Base-by-base conservation (phyloP, 2,797 vertebrate species). In the Nothura maculosa region DNA sequence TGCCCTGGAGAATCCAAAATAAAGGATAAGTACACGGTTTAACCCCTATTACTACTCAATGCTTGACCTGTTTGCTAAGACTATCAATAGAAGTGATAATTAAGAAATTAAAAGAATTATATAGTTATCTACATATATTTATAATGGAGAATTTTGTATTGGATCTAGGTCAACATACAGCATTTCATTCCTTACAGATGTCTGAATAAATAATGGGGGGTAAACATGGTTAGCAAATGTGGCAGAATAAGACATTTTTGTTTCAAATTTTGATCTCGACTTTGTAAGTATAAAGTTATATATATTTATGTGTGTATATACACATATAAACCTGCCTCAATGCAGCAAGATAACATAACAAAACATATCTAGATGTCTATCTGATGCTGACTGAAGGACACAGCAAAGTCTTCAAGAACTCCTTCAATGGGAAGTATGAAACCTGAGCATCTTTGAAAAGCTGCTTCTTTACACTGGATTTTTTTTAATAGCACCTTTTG, bases 261-360 rank as follows among this genome's bases (percentile, higher is more conserved):
- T 18, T 73, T 54, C 14, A 69, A 34, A 69, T 38, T 69, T 68
- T 69, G 10, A 81, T 62, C 24, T 85, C 12, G 3, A 45, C 22
- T 78, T 81, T 32, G 32, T 1, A 2, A 18, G 52, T 18, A 19
- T 30, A 54, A 30, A 30, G 28, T 54, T 54, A 54, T 18, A 30
- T 30, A 54, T 48, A 25, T 48, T 48, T 30, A 52, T 17, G 28
- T 52, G 50, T 30, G 8, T 54, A 30, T 54, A 54, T 54, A 54
- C 52, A 54, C 28, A 54, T 30, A 79, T 54, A 79, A 72, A 69
- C 3, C 28, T 30, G 30, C 30, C 30, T 14, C 36, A 64, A 70
- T 30, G 61, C 34, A 17, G 8, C 24, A 81, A 25, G 36, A 10
- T 90, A 5, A 10, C 12, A 6, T 62, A 69, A 13, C 0, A 0